phyloP scores from a whole-genome alignment of 2,888 invertebrate species.

The Cordylochernes scorpioides region DNA sequence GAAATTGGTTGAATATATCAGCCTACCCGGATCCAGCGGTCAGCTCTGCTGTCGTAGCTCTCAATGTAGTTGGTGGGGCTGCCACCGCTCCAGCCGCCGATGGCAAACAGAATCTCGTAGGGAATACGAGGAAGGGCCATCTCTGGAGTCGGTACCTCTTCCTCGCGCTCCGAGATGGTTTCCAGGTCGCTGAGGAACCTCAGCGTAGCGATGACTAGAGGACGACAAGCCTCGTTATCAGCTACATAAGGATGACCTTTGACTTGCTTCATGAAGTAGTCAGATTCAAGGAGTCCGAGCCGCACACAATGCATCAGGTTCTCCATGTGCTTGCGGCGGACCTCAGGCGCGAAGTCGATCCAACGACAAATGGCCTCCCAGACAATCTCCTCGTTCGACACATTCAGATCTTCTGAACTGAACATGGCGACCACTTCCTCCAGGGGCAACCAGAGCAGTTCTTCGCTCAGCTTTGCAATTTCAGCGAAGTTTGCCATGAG shows the following conservation, averaged over 20 bases:
- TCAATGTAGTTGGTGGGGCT: conserved; percentile 46
- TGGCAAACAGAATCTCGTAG: conserved; percentile 59
- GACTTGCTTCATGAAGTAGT: conserved; percentile 63
- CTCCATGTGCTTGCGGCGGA: conserved; percentile 43
- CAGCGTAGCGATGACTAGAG: conserved; percentile 64
- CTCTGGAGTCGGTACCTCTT: conserved; percentile 57
- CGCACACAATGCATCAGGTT: conserved; percentile 30
- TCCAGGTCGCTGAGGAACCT: conserved; percentile 75
- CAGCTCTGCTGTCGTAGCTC: conserved; percentile 63
- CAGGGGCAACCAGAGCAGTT: conserved; percentile 40
- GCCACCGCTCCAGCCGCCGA: conserved; percentile 49
- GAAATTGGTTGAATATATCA: no score
- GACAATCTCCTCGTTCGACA: conserved; percentile 57
- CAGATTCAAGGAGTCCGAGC: conserved; percentile 52
- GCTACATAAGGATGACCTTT: conserved; percentile 57
- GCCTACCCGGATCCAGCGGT: conserved; percentile 55
- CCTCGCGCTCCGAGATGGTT: conserved; percentile 48
- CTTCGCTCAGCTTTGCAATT: conserved; percentile 41
- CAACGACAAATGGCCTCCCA: conserved; percentile 63
- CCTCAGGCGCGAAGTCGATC: conserved; percentile 49
- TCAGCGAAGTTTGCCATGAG: conserved; percentile 44
- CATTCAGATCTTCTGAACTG: conserved; percentile 51
- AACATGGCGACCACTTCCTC: conserved; percentile 48
- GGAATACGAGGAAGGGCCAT: conserved; percentile 46
- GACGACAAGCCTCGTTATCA: conserved; percentile 51